These are phyloP conservation scores for Drosophila guanche DNA, from an alignment of 1,140 invertebrate species.

Conservation along the genomic window DNA sequence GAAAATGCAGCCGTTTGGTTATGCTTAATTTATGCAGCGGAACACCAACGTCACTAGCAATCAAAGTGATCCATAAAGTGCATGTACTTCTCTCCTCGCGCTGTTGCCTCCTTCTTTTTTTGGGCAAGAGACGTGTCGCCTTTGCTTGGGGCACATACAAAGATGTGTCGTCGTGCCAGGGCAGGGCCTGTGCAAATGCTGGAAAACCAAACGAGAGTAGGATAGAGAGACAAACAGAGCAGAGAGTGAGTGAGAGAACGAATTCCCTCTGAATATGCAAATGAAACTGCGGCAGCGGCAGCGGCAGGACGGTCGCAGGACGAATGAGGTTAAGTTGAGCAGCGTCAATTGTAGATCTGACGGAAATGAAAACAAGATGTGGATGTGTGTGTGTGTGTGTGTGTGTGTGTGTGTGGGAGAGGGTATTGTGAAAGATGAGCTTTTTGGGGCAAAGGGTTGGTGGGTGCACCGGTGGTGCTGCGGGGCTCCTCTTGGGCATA, in stretches of 20 bases:
- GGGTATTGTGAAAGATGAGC: slow-evolving; percentile 18
- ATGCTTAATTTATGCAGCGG: too few species aligned
- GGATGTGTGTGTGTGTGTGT: slow-evolving; percentile 23
- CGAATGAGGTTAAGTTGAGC: slow-evolving; percentile 82
- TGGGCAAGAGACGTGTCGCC: neutral
- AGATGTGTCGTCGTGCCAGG: slow-evolving; percentile 49
- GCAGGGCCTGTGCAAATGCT: slow-evolving; percentile 51
- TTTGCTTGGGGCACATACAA: slow-evolving; percentile 25
- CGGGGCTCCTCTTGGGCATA: slow-evolving; percentile 71
- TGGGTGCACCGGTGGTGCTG: slow-evolving; percentile 50
- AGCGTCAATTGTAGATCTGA: slow-evolving; percentile 79
- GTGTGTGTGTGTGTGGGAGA: neutral
- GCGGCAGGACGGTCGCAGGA: slow-evolving; percentile 43
- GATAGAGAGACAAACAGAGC: neutral
- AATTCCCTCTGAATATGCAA: slow-evolving; percentile 72
- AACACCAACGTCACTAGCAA: too few species aligned
- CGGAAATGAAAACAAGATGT: slow-evolving; percentile 81
- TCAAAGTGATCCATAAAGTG: too few species aligned
- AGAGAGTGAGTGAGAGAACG: neutral
- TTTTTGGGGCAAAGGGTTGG: neutral
- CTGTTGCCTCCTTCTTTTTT: too few species aligned
- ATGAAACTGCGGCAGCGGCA: slow-evolving; percentile 67
- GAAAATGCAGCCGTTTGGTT: too few species aligned
- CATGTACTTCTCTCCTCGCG: too few species aligned
- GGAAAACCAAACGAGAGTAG: slow-evolving; percentile 56